Evolutionary conservation across 2,113 vertebrate genomes (phyloP).

Genomic region (Nycticryphes semicollaris): DNA sequence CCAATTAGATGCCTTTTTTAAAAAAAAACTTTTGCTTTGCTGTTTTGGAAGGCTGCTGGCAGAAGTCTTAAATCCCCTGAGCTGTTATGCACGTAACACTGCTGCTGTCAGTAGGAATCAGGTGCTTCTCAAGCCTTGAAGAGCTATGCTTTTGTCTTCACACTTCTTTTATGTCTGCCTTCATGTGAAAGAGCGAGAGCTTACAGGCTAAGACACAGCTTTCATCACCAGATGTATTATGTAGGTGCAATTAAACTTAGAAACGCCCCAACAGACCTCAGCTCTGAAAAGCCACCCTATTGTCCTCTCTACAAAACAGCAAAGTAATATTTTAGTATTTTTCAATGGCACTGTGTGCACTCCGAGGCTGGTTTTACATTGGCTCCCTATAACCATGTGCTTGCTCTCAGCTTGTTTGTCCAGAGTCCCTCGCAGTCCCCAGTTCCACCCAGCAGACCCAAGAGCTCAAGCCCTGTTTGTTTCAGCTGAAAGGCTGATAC

Average conservation of each 20-base stretch:
- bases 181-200: not conserved
- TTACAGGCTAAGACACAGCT: not conserved
- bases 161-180: not conserved
- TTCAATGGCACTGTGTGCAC: accelerated
- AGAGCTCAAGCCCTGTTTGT: not conserved
- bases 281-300: not conserved
- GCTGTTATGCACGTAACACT: not conserved
- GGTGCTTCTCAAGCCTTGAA: not conserved
- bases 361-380: not conserved
- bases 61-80: not conserved
- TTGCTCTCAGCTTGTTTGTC: not conserved
- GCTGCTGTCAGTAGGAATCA: not conserved
- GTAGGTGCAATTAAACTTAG: not conserved
- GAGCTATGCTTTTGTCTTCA: not conserved
- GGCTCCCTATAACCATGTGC: accelerated
- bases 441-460: accelerated
- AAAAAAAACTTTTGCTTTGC: not conserved
- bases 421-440: not conserved
- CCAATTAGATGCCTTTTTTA: not conserved
- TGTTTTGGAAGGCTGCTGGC: not conserved
- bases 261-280: not conserved
- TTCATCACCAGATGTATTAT: not conserved
- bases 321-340: not conserved
- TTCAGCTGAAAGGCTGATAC: not conserved
- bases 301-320: not conserved